Evolutionary conservation across 2,888 invertebrate species (phyloP).

Genomic region (Aspidiotus destructor): DNA sequence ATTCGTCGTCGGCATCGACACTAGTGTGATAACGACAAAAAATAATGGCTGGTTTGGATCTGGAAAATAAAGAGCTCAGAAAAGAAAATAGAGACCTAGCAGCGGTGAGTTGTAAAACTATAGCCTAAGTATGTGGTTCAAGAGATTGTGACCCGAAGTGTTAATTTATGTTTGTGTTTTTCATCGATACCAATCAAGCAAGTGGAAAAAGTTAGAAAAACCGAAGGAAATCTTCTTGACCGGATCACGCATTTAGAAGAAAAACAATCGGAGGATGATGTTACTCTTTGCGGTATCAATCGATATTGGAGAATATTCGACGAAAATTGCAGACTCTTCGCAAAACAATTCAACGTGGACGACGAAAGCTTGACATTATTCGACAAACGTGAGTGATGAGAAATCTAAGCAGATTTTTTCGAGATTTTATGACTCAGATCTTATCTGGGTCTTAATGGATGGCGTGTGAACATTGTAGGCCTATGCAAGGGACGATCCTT

Average conservation of each 20-base stretch:
- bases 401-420: not conserved
- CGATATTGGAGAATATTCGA: conserved; percentile 27
- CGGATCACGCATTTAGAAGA: conserved; percentile 23
- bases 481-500: too few relatives aligned
- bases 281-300: conserved; percentile 25
- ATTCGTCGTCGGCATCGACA: too few relatives aligned
- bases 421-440: too few relatives aligned
- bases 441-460: too few relatives aligned
- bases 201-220: conserved; percentile 22
- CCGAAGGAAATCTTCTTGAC: conserved; percentile 8
- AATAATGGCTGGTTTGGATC: not conserved
- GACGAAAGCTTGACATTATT: conserved; percentile 10
- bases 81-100: conserved; percentile 26
- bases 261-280: conserved; percentile 27
- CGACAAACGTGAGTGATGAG: conserved; percentile 8
- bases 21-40: too few relatives aligned
- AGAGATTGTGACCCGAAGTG: not conserved
- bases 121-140: not conserved
- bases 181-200: conserved; percentile 8
- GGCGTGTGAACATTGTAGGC: too few relatives aligned
- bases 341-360: conserved; percentile 21
- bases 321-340: conserved; percentile 24
- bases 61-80: conserved; percentile 27
- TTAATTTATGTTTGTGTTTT: not conserved
- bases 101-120: not conserved